Percentiles rank a stretch among this genome's conserved stretches.
These are phyloP conservation scores for Holotrichia oblita DNA, from an alignment of 1,140 invertebrate species.

Conservation along the genomic window DNA sequence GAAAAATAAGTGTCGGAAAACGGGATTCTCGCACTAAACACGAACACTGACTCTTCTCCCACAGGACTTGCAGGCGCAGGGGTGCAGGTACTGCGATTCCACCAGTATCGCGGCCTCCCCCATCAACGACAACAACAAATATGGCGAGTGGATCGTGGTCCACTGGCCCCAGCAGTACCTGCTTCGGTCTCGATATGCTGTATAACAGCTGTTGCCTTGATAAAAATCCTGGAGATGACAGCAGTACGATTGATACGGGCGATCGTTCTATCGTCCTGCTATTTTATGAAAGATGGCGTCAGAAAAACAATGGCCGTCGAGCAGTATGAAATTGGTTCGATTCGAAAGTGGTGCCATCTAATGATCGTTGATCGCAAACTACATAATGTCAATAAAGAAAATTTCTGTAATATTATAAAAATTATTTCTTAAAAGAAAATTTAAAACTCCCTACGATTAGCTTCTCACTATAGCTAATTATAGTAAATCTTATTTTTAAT, in stretches of 20 bases:
- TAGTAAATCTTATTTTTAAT: no score
- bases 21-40: constrained; percentile 36
- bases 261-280: not conserved
- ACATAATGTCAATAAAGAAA: no score
- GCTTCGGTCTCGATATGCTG: constrained; percentile 27
- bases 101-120: constrained; percentile 61
- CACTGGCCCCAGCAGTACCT: constrained; percentile 46
- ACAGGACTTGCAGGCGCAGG: constrained; percentile 44
- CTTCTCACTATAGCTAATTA: no score
- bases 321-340: not conserved
- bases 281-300: not conserved
- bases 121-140: constrained; percentile 70
- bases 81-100: constrained; percentile 46
- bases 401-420: no score
- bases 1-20: not conserved
- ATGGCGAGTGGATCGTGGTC: constrained; percentile 63
- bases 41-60: constrained; percentile 35
- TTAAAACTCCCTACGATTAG: no score
- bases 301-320: not conserved
- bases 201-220: constrained; percentile 38
- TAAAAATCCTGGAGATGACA: constrained; percentile 34
- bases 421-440: no score
- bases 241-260: constrained; percentile 6
- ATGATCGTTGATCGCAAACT: no score
- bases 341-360: no score